Evolutionary conservation across 2,888 invertebrate species (phyloP), one percentile per base, ranked within the genome.

Genomic region (Drosophila kanekoi): DNA sequence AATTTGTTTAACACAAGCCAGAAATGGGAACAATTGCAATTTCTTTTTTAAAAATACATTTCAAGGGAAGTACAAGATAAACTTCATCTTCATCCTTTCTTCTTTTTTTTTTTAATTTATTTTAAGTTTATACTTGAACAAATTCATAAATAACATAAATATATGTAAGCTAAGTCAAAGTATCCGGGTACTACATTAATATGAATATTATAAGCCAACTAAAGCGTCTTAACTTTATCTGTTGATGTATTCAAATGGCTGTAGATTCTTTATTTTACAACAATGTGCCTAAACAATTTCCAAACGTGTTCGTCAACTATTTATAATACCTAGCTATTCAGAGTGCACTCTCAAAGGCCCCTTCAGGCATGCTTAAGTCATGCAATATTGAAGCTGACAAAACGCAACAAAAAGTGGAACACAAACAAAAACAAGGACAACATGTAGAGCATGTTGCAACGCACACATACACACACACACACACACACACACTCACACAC

Each of bases 341-440:
- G 28, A 44, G 41, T 58, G 70, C 57, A 69, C 45, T 74, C 9
- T 37, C 9, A 43, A 6, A 18, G 10, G 28, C 10, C 13, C 28
- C 54, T 59, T 59, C 28, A 63, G 44, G 52, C 57, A 48, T 33
- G 40, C 47, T 48, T 63, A 41, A 56, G 59, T 41, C 33, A 13
- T 18, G 41, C 38, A 41, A 69, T 69, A 48, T 63, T 44, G 33
- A 57, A 48, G 37, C 49, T 47, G 43, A 28, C 33, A 61, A 37
- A 52, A 60, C 41, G 45, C 18, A 35, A 44, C 40, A 52, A 40
- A 65, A 71, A 61, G 53, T 71, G 43, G 52, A 60, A 43, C 52
- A 38, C 51, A 62, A 48, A 53, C 52, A 76, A 51, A 54, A 38
- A 44, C 56, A 62, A 57, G 43, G 52, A 59, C 58, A 54, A 20